These are phyloP conservation scores for Dermolepida albohirtum DNA, from an alignment of 2,888 invertebrate species.

Conservation along the genomic window DNA sequence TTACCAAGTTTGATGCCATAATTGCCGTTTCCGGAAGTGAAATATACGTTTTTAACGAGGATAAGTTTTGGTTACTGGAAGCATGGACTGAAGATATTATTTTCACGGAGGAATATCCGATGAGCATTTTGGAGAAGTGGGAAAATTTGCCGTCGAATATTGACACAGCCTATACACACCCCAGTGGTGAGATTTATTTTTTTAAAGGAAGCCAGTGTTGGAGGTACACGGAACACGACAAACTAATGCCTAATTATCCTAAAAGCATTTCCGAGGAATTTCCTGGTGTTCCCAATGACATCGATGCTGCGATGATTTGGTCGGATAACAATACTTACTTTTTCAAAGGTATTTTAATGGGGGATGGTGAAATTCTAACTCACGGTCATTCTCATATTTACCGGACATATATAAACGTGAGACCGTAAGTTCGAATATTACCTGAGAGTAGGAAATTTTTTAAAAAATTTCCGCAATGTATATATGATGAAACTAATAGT, in stretches of 20 bases:
- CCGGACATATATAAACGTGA: too few relatives aligned
- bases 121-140: slow-evolving; percentile 33
- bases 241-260: slow-evolving; percentile 5
- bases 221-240: slow-evolving; percentile 28
- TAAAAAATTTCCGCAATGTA: too few relatives aligned
- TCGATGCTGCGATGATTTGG: slow-evolving; percentile 45
- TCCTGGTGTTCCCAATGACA: slow-evolving; percentile 43
- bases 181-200: slow-evolving; percentile 43
- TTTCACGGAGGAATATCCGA: slow-evolving; percentile 23
- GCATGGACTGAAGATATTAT: slow-evolving; percentile 12
- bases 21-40: slow-evolving; percentile 29
- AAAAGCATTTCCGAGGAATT: slow-evolving; percentile 44
- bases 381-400: too few relatives aligned
- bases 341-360: slow-evolving; percentile 41
- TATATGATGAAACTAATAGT: too few relatives aligned
- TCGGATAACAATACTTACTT: slow-evolving; percentile 37
- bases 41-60: slow-evolving; percentile 43
- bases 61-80: slow-evolving; percentile 11
- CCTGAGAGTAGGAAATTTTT: too few relatives aligned
- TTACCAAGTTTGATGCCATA: slow-evolving; percentile 36
- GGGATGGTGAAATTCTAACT: too few relatives aligned
- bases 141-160: slow-evolving; percentile 35
- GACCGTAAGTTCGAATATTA: too few relatives aligned
- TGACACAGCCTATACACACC: slow-evolving; percentile 42
- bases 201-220: slow-evolving; percentile 43